Evolutionary conservation across 2,888 invertebrate species (phyloP), one percentile per base, ranked within the genome.

Genomic region (Metopia argyrocephala): DNA sequence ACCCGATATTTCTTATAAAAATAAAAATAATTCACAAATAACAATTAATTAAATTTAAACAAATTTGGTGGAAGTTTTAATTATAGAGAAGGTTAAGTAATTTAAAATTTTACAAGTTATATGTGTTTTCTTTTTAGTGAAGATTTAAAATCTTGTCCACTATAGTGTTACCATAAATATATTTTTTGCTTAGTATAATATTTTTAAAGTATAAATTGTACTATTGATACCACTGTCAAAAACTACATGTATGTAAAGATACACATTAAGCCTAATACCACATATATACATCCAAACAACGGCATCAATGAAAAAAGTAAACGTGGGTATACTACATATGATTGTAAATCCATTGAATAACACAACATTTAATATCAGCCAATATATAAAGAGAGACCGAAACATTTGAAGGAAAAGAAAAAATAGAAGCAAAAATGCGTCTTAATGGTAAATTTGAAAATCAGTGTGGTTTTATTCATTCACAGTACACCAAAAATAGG

Each of bases 361-460:
- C n/a, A 74, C n/a, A 74, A 65, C 38, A 56, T 56, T 64, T 69
- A 38, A 6, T 54, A 68, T 61, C 61, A 62, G n/a, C 20, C 46
- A 28, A 48, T 50, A 15, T 48, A 78, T 46, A 25, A 38, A 38
- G 20, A 50, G 7, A 38, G 20, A 27, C 20, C 38, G 38, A 61
- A 15, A 3, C 21, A 18, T 59, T 38, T 38, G 3, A 27, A 59
- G n/a, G 3, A 68, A n/a, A 7, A n/a, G 31, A 18, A 3, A 61
- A 2, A 25, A 28, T 2, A 20, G 0, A 18, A 54, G 27, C 15
- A 27, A 9, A 48, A 38, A 38, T 71, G 66, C 57, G 79, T 73
- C 80, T 61, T 74, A 61, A 46, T 61, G 65, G 64, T 57, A 59
- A 80, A 80, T 68, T 76, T 57, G 75, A 73, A 76, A 76, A 70